phyloP scores from a whole-genome alignment of 1,140 invertebrate species.

The Goniozus legneri region DNA sequence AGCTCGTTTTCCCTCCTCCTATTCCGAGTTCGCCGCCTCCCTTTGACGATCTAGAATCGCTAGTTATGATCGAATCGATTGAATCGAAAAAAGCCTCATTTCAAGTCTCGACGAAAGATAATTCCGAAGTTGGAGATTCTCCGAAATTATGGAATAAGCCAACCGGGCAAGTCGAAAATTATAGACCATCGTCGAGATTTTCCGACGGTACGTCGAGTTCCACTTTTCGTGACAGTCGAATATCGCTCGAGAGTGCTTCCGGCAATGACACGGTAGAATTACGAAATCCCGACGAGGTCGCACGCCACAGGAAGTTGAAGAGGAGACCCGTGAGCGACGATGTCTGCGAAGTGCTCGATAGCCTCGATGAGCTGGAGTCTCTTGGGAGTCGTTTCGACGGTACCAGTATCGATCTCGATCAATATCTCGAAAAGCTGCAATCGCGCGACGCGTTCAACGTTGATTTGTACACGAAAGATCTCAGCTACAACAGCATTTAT shows the following conservation, averaged over 20 bases:
- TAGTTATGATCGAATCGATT: constrained; percentile 43
- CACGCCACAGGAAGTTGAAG: constrained; percentile 58
- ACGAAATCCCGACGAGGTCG: constrained; percentile 58
- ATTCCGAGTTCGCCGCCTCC: constrained; percentile 74
- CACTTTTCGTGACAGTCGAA: constrained; percentile 38
- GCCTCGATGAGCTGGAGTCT: constrained; percentile 60
- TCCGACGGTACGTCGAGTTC: constrained; percentile 36
- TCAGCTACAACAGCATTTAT: constrained; percentile 44
- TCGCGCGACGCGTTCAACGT: constrained; percentile 51
- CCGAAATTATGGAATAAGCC: constrained; percentile 41
- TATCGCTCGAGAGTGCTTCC: constrained; percentile 40
- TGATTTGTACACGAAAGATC: constrained; percentile 43
- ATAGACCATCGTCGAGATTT: constrained; percentile 33
- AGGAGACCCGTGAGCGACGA: constrained; percentile 68
- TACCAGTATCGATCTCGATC: constrained; percentile 61
- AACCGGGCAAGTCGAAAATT: constrained; percentile 31
- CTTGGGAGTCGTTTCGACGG: constrained; percentile 60
- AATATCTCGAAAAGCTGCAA: constrained; percentile 64
- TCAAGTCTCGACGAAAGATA: constrained; percentile 26
- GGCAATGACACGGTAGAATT: constrained; percentile 54
- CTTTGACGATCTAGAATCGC: constrained; percentile 61
- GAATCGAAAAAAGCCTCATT: constrained; percentile 37
- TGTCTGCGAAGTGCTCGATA: constrained; percentile 50
- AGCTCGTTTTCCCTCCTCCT: constrained; percentile 76
- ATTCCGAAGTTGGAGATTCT: constrained; percentile 20